Percentiles rank a stretch among this genome's conserved stretches.
Evolutionary conservation across 2,888 invertebrate species (phyloP).

Genomic region (Drosophila macrospina): DNA sequence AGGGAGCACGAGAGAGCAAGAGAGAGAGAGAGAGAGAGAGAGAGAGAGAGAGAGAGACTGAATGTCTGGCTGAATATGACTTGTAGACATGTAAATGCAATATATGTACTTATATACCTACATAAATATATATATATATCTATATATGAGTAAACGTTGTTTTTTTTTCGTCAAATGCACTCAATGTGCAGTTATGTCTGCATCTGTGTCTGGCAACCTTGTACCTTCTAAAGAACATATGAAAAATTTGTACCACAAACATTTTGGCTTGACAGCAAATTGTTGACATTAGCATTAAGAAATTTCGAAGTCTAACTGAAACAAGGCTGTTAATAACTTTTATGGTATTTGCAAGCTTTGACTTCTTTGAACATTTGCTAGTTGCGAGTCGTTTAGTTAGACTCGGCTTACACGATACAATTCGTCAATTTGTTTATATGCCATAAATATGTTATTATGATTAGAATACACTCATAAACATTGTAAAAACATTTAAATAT

Average conservation of each 20-base stretch:
- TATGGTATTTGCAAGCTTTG: conserved; percentile 6
- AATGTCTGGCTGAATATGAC: conserved; percentile 45
- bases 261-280: conserved; percentile 45
- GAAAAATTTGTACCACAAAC: conserved; percentile 41
- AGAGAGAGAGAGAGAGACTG: conserved; percentile 23
- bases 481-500: conserved; percentile 3
- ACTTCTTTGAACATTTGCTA: too few relatives aligned
- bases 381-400: too few relatives aligned
- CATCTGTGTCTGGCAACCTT: conserved; percentile 56
- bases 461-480: conserved; percentile 9
- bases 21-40: background rate
- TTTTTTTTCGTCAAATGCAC: conserved; percentile 3
- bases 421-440: too few relatives aligned
- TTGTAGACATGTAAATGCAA: conserved; percentile 53
- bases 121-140: conserved; percentile 1
- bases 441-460: background rate
- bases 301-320: conserved; percentile 6
- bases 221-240: conserved; percentile 26
- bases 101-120: conserved; percentile 9
- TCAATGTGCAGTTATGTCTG: conserved; percentile 26
- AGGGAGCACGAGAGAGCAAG: conserved; percentile 5
- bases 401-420: too few relatives aligned
- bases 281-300: conserved; percentile 48
- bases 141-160: conserved; percentile 12
- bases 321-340: conserved; percentile 26